Evolutionary conservation across 2,113 vertebrate genomes (phyloP).

Genomic region (Hirundichthys speculiger): DNA sequence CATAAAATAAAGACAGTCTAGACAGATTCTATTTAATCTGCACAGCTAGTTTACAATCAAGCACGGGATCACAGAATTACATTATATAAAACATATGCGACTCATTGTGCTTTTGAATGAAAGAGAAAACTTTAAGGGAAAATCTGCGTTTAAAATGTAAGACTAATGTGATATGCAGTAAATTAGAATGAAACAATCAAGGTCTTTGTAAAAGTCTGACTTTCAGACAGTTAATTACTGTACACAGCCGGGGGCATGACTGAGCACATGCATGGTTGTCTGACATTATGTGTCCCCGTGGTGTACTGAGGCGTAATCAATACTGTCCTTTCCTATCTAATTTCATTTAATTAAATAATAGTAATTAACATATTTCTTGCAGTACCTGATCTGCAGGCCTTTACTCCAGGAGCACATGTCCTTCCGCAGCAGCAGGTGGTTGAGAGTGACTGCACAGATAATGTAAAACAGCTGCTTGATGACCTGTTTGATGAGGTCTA

Average conservation of each 20-base stretch:
- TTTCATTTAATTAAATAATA: neutral
- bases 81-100: too few species aligned
- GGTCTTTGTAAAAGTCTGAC: constrained; percentile 2
- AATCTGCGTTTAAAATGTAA: neutral
- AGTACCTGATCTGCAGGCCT: constrained; percentile 96
- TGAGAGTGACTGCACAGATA: constrained; percentile 89
- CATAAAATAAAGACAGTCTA: too few species aligned
- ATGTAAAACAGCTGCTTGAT: constrained; percentile 95
- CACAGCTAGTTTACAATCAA: too few species aligned
- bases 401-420: constrained; percentile 99
- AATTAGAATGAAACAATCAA: neutral
- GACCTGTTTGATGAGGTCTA: constrained; percentile 89
- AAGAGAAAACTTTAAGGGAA: too few species aligned
- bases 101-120: too few species aligned
- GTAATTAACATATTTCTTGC: too few species aligned
- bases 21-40: too few species aligned
- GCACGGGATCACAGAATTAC: too few species aligned
- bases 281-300: neutral
- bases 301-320: neutral
- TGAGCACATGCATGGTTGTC: neutral
- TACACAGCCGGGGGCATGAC: neutral
- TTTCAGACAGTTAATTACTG: neutral
- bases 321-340: neutral
- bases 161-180: neutral
- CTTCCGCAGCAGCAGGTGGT: constrained; percentile 94